A percentile compares a stretch with the other conserved stretches of the same genome.
phyloP scores from a whole-genome alignment of 2,797 vertebrate genomes.

The Gallinago solitaria region DNA sequence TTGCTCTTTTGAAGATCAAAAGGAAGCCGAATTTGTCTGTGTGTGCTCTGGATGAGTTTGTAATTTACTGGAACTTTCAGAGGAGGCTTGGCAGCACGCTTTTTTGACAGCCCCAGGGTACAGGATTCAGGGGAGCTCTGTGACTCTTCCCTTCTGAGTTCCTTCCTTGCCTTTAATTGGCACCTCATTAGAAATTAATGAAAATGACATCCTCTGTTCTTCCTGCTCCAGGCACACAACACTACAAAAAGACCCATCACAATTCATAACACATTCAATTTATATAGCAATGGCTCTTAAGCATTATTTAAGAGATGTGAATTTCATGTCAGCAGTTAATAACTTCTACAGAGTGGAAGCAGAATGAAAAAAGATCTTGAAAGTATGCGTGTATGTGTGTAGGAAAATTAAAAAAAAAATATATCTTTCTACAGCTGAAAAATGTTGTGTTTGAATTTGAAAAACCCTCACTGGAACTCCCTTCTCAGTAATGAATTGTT shows the following conservation, averaged over 20 bases:
- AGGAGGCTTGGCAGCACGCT: slow-evolving; percentile 65
- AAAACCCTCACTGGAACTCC: slow-evolving; percentile 22
- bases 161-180: slow-evolving; percentile 84
- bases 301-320: slow-evolving; percentile 85
- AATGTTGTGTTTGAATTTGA: slow-evolving; percentile 53
- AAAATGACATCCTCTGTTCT: slow-evolving; percentile 85
- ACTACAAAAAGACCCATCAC: slow-evolving; percentile 82
- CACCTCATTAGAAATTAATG: slow-evolving; percentile 88
- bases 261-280: slow-evolving; percentile 83
- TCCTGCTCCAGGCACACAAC: slow-evolving; percentile 78
- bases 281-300: slow-evolving; percentile 81
- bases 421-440: slow-evolving; percentile 54
- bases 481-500: slow-evolving; percentile 34
- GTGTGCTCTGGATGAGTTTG: slow-evolving; percentile 74
- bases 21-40: slow-evolving; percentile 75
- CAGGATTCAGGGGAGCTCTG: slow-evolving; percentile 76
- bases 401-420: slow-evolving; percentile 50
- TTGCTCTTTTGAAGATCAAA: slow-evolving; percentile 88
- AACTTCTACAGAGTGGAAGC: slow-evolving; percentile 69
- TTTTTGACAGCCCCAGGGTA: slow-evolving; percentile 74
- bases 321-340: slow-evolving; percentile 84
- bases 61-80: slow-evolving; percentile 81
- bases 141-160: slow-evolving; percentile 77
- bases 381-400: background rate
- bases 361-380: slow-evolving; percentile 56